A percentile compares a stretch with the other conserved stretches of the same genome.
These are phyloP conservation scores for Stegodyphus dumicola DNA, from an alignment of 1,140 invertebrate species.

Conservation along the genomic window DNA sequence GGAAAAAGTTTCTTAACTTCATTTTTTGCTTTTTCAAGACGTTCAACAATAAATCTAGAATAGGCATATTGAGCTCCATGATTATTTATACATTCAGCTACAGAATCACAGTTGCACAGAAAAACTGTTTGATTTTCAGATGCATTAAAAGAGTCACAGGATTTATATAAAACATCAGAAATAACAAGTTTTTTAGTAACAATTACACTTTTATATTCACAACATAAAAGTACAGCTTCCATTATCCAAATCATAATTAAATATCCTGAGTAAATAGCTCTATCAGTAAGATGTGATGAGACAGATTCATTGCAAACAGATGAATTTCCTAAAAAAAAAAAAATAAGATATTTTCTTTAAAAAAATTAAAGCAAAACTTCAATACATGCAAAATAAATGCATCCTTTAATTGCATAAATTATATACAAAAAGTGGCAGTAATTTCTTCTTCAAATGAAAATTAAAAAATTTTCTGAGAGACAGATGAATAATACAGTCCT, in stretches of 20 bases:
- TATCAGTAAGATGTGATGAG: conserved; percentile 19
- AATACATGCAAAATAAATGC: too few species aligned
- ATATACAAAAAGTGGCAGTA: too few species aligned
- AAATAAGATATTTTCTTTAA: neutral
- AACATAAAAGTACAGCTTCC: conserved; percentile 38
- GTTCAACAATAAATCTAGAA: conserved; percentile 4
- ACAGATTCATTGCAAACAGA: neutral
- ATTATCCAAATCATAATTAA: conserved; percentile 21
- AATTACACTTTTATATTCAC: conserved; percentile 33
- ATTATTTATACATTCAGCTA: conserved; percentile 1
- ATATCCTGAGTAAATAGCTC: conserved; percentile 44
- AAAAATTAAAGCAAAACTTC: neutral
- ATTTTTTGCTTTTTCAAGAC: conserved; percentile 12
- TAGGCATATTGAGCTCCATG: conserved; percentile 20
- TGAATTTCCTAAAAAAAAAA: neutral
- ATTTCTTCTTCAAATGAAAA: too few species aligned
- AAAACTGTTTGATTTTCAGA: neutral
- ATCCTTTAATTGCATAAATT: too few species aligned
- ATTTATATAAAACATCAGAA: neutral
- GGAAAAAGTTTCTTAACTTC: conserved; percentile 66
- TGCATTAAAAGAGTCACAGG: neutral
- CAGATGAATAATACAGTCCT: too few species aligned
- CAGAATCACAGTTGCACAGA: neutral
- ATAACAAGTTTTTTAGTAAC: neutral
- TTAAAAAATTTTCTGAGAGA: too few species aligned